A percentile compares a stretch with the other conserved stretches of the same genome.
phyloP scores from a whole-genome alignment of 2,888 invertebrate species.

The Clepsis dumicolana region DNA sequence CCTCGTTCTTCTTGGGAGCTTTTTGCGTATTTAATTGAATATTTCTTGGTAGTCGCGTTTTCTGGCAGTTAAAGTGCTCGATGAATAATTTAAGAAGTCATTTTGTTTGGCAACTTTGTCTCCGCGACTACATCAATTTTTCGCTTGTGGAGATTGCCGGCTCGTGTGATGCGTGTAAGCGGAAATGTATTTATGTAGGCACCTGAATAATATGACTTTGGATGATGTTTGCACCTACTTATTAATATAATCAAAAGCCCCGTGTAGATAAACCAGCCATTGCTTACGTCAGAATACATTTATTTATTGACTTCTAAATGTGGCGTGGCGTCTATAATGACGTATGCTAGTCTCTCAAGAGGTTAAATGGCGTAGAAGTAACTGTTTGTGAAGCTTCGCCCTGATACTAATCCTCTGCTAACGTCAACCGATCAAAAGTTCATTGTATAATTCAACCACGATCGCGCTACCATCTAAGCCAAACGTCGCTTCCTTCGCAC shows the following conservation, averaged over 20 bases:
- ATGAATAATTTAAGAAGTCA: conserved; percentile 63
- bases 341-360: too few species aligned
- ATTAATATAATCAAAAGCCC: too few species aligned
- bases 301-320: too few species aligned
- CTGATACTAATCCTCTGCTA: too few species aligned
- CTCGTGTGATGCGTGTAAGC: neutral
- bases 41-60: conserved; percentile 54
- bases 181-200: neutral
- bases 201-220: neutral
- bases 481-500: conserved; percentile 16
- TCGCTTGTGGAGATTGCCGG: neutral
- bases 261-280: too few species aligned
- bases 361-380: too few species aligned
- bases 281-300: too few species aligned
- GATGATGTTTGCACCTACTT: too few species aligned
- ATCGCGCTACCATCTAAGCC: neutral
- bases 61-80: conserved; percentile 52
- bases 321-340: too few species aligned
- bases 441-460: neutral
- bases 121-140: conserved; percentile 44
- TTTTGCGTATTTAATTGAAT: conserved; percentile 63
- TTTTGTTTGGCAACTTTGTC: conserved; percentile 51
- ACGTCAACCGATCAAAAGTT: too few species aligned
- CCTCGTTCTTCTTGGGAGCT: conserved; percentile 49
- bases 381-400: too few species aligned